phyloP scores from a whole-genome alignment of 2,113 vertebrate genomes.

The Mesocricetus auratus region DNA sequence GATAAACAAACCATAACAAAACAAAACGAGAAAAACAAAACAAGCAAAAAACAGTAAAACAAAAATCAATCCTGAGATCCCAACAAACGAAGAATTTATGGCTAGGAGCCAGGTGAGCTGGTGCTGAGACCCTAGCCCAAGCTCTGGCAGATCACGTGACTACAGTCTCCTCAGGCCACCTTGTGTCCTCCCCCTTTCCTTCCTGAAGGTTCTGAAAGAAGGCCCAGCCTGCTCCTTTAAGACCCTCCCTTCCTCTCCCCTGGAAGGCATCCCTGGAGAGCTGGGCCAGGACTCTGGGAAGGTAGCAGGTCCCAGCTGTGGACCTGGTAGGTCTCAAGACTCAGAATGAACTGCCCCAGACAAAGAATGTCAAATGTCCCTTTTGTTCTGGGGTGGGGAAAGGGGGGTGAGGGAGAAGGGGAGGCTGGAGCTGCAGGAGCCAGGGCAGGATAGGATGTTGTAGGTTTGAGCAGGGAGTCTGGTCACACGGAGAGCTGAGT shows the following conservation, averaged over 20 bases:
- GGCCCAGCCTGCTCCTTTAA: constrained; percentile 62
- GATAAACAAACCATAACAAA: not conserved
- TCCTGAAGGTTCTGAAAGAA: constrained; percentile 52
- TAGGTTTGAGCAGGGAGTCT: not conserved
- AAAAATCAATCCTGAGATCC: not conserved
- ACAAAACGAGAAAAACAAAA: not conserved
- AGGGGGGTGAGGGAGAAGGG: not conserved
- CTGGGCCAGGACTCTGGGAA: not conserved
- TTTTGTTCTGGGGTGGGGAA: constrained; percentile 47
- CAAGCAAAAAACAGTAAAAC: not conserved
- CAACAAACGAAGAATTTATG: not conserved
- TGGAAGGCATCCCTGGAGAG: not conserved
- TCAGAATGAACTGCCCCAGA: constrained; percentile 3
- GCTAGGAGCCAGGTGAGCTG: not conserved
- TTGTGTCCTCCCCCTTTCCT: constrained; percentile 30
- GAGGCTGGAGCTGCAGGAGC: not conserved
- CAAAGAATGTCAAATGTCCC: constrained; percentile 55
- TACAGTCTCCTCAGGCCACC: not conserved
- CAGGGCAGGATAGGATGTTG: not conserved
- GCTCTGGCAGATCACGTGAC: not conserved
- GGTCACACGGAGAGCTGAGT: not conserved
- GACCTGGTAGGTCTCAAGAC: constrained; percentile 7
- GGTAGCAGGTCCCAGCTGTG: constrained; percentile 52
- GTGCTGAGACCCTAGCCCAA: not conserved
- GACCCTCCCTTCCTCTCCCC: not conserved